Conservation (phyloP, 2,113 vertebrate species). For the Emydura subglobosa region DNA sequence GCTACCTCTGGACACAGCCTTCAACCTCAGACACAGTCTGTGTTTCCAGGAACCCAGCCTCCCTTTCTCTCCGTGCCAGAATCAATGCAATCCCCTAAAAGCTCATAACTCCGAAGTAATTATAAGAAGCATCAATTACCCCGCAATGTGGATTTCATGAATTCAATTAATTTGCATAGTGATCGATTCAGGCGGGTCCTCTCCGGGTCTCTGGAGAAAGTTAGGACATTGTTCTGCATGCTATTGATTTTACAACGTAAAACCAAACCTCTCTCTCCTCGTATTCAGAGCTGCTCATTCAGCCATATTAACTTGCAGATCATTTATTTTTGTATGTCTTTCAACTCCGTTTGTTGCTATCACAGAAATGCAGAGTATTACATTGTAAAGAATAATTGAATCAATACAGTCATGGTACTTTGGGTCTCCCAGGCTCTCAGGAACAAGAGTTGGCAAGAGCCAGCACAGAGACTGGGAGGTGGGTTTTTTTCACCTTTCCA, state of each 20-base stretch:
- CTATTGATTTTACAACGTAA: slow-evolving; percentile 82
- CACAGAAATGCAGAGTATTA: slow-evolving; percentile 82
- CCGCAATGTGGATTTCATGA: slow-evolving; percentile 77
- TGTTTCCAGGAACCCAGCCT: slow-evolving; percentile 26
- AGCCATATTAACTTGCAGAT: slow-evolving; percentile 86
- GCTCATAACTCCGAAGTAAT: slow-evolving; percentile 83
- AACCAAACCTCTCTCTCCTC: slow-evolving; percentile 76
- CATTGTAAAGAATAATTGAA: slow-evolving; percentile 83
- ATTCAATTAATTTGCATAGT: slow-evolving; percentile 85
- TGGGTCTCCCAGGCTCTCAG: slow-evolving; percentile 63
- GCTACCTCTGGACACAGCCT: neutral
- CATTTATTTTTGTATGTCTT: slow-evolving; percentile 85
- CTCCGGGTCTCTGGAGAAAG: slow-evolving; percentile 71
- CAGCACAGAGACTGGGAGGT: neutral
- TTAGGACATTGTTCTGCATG: slow-evolving; percentile 80
- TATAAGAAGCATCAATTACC: slow-evolving; percentile 85
- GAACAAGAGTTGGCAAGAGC: slow-evolving; percentile 39
- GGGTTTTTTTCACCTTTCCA: slow-evolving; percentile 47
- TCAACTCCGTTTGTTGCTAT: slow-evolving; percentile 87
- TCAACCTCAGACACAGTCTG: accelerated
- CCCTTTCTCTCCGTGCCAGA: slow-evolving; percentile 1
- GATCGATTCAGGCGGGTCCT: slow-evolving; percentile 77
- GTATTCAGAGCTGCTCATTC: slow-evolving; percentile 82
- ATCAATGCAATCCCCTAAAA: slow-evolving; percentile 81
- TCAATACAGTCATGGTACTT: slow-evolving; percentile 75